These are phyloP conservation scores for Yasuhikotakia modesta DNA, from an alignment of 2,797 vertebrate genomes.

Conservation along the genomic window DNA sequence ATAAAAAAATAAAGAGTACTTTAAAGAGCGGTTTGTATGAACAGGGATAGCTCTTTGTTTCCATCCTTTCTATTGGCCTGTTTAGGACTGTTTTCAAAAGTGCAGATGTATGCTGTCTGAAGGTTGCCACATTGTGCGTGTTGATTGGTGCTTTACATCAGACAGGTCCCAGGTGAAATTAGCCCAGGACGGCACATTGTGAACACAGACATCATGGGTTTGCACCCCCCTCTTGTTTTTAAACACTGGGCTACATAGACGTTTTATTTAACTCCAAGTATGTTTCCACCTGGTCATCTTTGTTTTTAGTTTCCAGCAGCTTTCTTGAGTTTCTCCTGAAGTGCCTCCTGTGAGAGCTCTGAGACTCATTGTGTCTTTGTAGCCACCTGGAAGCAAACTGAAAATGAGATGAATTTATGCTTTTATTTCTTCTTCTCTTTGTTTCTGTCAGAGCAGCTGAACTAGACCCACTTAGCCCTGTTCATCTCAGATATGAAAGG, in stretches of 20 bases:
- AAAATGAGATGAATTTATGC: constrained; percentile 62
- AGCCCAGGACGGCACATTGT: constrained; percentile 57
- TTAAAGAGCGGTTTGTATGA: constrained; percentile 45
- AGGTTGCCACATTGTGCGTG: constrained; percentile 52
- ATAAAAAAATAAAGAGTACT: not conserved
- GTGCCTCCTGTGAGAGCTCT: constrained; percentile 46
- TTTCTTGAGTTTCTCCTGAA: constrained; percentile 38
- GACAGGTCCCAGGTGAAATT: constrained; percentile 60
- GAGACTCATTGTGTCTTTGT: constrained; percentile 57
- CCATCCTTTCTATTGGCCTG: constrained; percentile 43
- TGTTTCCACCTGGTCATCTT: constrained; percentile 70
- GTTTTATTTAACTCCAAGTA: constrained; percentile 70
- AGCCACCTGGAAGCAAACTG: constrained; percentile 61
- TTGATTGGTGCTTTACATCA: constrained; percentile 63
- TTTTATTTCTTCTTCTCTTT: constrained; percentile 53
- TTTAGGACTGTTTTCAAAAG: constrained; percentile 56
- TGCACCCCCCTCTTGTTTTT: constrained; percentile 41
- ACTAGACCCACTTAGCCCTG: constrained; percentile 25
- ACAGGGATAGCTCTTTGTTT: constrained; percentile 57
- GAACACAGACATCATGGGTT: constrained; percentile 25
- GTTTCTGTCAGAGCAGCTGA: constrained; percentile 55
- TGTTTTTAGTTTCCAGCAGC: constrained; percentile 54
- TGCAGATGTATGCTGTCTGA: constrained; percentile 59
- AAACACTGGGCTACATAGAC: constrained; percentile 64
- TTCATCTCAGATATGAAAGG: constrained; percentile 28